phyloP scores from a whole-genome alignment of 2,797 vertebrate genomes.

The Nyctibius grandis region DNA sequence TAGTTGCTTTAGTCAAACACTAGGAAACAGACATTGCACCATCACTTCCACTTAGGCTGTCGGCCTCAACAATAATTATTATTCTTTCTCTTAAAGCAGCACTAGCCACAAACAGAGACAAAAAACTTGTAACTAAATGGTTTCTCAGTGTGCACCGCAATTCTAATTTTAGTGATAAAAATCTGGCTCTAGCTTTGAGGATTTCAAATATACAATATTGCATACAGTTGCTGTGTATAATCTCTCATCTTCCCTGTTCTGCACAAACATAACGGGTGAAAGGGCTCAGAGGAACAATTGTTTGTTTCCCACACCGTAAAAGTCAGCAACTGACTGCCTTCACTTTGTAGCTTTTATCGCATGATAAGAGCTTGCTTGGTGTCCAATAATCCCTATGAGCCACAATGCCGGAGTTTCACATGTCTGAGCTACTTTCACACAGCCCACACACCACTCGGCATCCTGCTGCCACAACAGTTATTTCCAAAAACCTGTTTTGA shows the following conservation, averaged over 20 bases:
- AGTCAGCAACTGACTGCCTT: background rate
- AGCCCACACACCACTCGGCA: constrained; percentile 29
- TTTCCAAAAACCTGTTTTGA: constrained; percentile 18
- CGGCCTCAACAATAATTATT: background rate
- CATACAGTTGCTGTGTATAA: background rate
- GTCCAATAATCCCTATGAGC: background rate
- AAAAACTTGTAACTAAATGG: background rate
- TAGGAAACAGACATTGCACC: background rate
- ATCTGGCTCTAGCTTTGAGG: background rate
- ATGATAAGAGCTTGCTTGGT: background rate
- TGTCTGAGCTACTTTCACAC: constrained; percentile 26
- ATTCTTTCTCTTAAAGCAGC: background rate
- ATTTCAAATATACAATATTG: background rate
- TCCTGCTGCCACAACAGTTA: constrained; percentile 23
- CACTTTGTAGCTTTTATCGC: background rate
- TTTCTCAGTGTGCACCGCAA: background rate
- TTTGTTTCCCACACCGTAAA: background rate
- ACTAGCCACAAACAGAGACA: background rate
- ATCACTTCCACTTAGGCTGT: background rate
- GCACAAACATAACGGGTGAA: background rate
- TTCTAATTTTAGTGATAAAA: background rate
- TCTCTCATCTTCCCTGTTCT: background rate
- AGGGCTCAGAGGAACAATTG: background rate
- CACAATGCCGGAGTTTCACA: background rate
- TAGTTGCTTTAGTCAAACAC: background rate